Base-by-base conservation (phyloP, 2,888 invertebrate genomes). In the Lutraria lutraria region DNA sequence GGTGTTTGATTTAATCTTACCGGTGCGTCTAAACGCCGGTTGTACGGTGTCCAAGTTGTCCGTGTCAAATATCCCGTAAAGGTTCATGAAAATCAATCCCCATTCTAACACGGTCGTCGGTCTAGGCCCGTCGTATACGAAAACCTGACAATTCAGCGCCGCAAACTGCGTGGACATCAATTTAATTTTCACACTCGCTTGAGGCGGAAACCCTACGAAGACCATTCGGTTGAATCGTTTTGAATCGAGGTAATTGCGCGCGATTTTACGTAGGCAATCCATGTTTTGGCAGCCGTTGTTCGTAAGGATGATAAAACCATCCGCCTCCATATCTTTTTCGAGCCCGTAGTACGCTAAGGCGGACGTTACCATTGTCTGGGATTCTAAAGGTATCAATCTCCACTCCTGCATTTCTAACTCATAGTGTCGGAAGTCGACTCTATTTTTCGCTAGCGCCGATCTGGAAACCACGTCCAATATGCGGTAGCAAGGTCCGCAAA, bases 111-210 rank as follows among this genome's bases (percentile, higher is more conserved):
- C 10, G 19, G 3, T 76, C 25, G 76, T 15, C 25, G 76, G 76
- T 3, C 1, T 8, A 8, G 6, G 3, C 10, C 76, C 34, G 3
- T 76, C 76, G 76, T 76, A 34, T 76, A 76, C 29, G 25, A 76
- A 76, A 76, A 76, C 34, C 76, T 76, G 76, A 76, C 76, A 76
- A 76, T 76, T 76, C 76, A 76, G 3, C 13, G 76, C 76, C 76
- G 76, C 76, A 76, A 76, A 76, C 76, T 76, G 76, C 76, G 76
- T 76, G 76, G 10, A 29, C 25, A 15, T 15, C 76, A 34, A 8
- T 76, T 76, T 76, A 76, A 76, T 76, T 13, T 76, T 34, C 15
- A 10, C 76, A 15, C 3, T 76, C 16, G 29, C 25, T 29, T 34
- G 13, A 1, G 34, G 29, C 76, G 16, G 19, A 13, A 76, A 56